Conservation (phyloP, 2,113 vertebrate genomes). For the Chaenocephalus aceratus region DNA sequence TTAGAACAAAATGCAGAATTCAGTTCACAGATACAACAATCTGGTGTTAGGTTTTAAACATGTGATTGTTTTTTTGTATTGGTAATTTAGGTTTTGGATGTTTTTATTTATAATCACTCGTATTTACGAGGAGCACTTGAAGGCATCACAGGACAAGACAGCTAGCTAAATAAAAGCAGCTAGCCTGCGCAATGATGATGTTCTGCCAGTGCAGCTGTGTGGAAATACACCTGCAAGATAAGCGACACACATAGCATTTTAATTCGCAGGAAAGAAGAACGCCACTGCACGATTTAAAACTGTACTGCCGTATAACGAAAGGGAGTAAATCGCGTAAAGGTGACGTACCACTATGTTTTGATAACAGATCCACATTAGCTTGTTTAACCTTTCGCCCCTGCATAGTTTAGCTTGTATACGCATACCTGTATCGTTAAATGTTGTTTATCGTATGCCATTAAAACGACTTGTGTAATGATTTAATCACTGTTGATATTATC, state of each 20-base stretch:
- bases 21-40: not conserved
- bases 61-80: not conserved
- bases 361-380: conserved; percentile 1
- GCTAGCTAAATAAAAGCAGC: conserved; percentile 7
- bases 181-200: conserved; percentile 28
- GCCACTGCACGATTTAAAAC: not conserved
- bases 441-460: no score
- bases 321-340: conserved; percentile 35
- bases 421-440: not conserved
- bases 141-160: conserved; percentile 33
- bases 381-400: not conserved
- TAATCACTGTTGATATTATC: not conserved
- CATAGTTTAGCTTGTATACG: not conserved
- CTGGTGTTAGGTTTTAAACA: not conserved
- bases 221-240: not conserved
- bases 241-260: not conserved
- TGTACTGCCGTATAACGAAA: not conserved
- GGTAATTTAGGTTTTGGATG: not conserved
- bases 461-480: not conserved
- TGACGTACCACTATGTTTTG: conserved; percentile 25
- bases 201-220: not conserved
- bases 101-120: not conserved
- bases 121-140: conserved; percentile 19
- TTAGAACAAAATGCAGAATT: not conserved
- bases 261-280: not conserved